Conservation (phyloP, 2,888 invertebrate genomes). For the Torymus tubicola region DNA sequence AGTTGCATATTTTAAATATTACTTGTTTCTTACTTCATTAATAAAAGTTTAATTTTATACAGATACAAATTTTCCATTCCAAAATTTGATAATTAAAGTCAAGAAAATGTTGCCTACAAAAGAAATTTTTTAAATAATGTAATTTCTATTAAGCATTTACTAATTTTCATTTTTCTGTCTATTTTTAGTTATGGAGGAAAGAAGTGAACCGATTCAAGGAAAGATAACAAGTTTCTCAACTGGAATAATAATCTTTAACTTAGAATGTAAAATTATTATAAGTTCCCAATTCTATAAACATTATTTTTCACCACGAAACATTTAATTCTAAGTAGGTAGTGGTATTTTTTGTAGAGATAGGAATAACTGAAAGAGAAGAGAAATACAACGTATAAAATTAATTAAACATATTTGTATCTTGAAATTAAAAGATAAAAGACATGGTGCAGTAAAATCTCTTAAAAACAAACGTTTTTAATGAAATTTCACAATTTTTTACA, state of each 20-base stretch:
- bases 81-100: no score
- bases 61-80: no score
- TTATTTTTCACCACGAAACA: slow-evolving; percentile 47
- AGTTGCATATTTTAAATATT: no score
- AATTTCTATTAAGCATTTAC: neutral
- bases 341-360: slow-evolving; percentile 40
- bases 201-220: slow-evolving; percentile 44
- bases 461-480: neutral
- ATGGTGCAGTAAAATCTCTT: neutral
- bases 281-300: slow-evolving; percentile 36
- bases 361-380: slow-evolving; percentile 17
- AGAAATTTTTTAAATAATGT: neutral
- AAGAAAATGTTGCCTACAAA: neutral
- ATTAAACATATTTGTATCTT: slow-evolving; percentile 9
- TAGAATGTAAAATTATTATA: slow-evolving; percentile 33
- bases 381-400: slow-evolving; percentile 1
- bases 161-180: slow-evolving; percentile 27
- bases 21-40: no score
- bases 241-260: slow-evolving; percentile 41
- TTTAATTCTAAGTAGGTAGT: slow-evolving; percentile 45
- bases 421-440: slow-evolving; percentile 7
- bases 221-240: slow-evolving; percentile 37
- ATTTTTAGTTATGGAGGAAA: slow-evolving; percentile 52
- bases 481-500: slow-evolving; percentile 48
- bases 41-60: no score